phyloP scores from a whole-genome alignment of 2,113 vertebrate species.

The Fukomys damarensis region DNA sequence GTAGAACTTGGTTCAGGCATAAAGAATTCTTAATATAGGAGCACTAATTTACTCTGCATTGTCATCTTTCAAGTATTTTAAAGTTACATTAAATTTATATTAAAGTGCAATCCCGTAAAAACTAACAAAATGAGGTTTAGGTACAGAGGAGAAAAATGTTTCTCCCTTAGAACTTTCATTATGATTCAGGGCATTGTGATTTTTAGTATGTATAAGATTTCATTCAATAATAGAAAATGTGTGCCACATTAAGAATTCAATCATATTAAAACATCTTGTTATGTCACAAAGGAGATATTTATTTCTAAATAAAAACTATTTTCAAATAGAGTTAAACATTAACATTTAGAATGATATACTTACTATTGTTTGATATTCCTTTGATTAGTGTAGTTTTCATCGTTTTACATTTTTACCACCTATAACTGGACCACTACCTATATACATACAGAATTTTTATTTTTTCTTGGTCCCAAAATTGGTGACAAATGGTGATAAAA shows the following conservation, averaged over 20 bases:
- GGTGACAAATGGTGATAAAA: constrained; percentile 37
- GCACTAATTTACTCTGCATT: neutral
- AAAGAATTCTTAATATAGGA: neutral
- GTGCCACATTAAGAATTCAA: neutral
- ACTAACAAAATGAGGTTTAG: neutral
- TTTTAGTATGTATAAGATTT: constrained; percentile 52
- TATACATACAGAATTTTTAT: neutral
- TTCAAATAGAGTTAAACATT: constrained; percentile 30
- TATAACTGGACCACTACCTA: neutral
- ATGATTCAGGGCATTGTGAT: neutral
- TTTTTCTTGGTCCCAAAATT: neutral
- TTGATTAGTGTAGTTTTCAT: neutral
- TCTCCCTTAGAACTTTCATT: neutral
- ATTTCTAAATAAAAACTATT: constrained; percentile 10
- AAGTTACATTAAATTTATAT: neutral
- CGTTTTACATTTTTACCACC: neutral
- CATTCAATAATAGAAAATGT: constrained; percentile 13
- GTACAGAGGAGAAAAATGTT: neutral
- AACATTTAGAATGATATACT: neutral
- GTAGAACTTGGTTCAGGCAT: neutral
- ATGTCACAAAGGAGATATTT: neutral
- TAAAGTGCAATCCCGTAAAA: neutral
- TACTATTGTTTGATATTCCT: neutral
- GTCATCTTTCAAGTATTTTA: neutral
- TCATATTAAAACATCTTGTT: constrained; percentile 31